phyloP scores from a whole-genome alignment of 2,797 vertebrate genomes.

The Liasis olivaceus region DNA sequence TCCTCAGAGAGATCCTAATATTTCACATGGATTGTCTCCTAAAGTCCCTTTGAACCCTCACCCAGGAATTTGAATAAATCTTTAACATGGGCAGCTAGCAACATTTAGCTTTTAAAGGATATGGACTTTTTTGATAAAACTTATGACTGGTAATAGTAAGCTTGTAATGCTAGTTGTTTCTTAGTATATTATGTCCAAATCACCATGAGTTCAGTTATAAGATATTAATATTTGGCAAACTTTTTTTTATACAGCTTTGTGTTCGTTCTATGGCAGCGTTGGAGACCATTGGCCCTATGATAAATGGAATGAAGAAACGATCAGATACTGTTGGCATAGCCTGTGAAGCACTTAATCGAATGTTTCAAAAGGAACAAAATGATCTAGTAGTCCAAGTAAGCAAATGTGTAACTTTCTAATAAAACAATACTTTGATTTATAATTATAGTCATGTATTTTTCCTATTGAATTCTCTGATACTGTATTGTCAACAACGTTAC shows the following conservation, averaged over 20 bases:
- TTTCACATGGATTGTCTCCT: not conserved
- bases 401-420: not conserved
- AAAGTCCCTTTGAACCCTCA: not conserved
- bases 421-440: not conserved
- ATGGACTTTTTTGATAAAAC: not conserved
- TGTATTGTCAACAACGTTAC: not conserved
- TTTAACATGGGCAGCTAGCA: not conserved
- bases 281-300: slow-evolving; percentile 93
- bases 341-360: slow-evolving; percentile 96
- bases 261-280: slow-evolving; percentile 93
- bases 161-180: not conserved
- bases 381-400: slow-evolving; percentile 95
- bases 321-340: slow-evolving; percentile 90
- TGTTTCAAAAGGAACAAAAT: slow-evolving; percentile 98
- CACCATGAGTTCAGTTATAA: not conserved
- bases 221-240: not conserved
- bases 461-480: not conserved
- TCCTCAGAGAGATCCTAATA: not conserved
- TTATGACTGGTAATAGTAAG: too few species aligned
- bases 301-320: slow-evolving; percentile 92
- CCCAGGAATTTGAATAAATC: not conserved
- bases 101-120: not conserved
- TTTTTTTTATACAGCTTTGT: slow-evolving; percentile 81
- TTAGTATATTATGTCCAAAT: not conserved
- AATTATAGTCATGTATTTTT: not conserved